Conservation (phyloP, 2,888 invertebrate species). For the Ditula angustiorana region DNA sequence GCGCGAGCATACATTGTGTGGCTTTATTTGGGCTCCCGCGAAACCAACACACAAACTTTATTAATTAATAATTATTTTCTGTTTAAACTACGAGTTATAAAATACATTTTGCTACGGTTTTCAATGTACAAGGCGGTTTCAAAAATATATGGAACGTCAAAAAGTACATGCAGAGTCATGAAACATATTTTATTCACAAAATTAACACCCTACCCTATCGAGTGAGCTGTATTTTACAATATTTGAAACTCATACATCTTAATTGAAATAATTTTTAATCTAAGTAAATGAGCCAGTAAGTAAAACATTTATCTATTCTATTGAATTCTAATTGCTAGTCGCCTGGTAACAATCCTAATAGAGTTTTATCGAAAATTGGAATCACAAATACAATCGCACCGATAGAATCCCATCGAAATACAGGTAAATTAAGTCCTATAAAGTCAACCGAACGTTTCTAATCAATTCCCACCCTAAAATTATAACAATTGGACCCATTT, state of each 20-base stretch:
- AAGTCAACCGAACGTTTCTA: neutral
- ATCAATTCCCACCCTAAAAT: slow-evolving; percentile 2
- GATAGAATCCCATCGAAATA: slow-evolving; percentile 50
- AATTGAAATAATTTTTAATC: too few species aligned
- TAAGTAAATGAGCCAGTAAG: too few species aligned
- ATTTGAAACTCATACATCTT: too few species aligned
- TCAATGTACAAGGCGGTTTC: neutral
- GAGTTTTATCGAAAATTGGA: slow-evolving; percentile 41
- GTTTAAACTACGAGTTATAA: neutral
- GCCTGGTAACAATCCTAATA: neutral
- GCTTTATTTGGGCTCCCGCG: slow-evolving; percentile 7
- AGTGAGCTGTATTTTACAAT: too few species aligned
- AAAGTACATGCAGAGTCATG: too few species aligned
- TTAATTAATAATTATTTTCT: neutral
- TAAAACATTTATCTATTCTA: too few species aligned
- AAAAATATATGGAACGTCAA: too few species aligned
- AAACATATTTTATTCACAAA: too few species aligned
- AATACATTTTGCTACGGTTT: neutral
- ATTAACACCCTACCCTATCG: too few species aligned
- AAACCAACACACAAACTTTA: neutral
- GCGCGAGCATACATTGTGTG: slow-evolving; percentile 6
- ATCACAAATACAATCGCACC: slow-evolving; percentile 51
- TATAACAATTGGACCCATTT: slow-evolving; percentile 2
- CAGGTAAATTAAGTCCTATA: slow-evolving; percentile 14
- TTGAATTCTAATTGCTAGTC: slow-evolving; percentile 11